Evolutionary conservation across 2,113 vertebrate genomes (phyloP), one percentile per base, ranked within the genome.

Genomic region (Zosterops lateralis): DNA sequence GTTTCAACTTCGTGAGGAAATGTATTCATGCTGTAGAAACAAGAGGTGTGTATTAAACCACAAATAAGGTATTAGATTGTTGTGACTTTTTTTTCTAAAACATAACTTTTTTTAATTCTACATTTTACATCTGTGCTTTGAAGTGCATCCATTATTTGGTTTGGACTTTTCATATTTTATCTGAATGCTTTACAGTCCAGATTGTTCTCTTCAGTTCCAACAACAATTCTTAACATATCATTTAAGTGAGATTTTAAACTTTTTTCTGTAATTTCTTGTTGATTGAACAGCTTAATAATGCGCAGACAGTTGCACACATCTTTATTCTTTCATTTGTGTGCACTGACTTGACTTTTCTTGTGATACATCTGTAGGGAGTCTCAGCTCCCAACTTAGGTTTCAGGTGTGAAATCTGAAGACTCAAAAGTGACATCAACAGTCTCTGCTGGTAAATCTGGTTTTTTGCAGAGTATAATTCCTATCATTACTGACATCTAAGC

Each of bases 1-100:
- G 99, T 31, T 99, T 99, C 97, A 99, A 99, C 98, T 99, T 99
- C 17, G 98, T 99, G 51, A 98, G 98, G 92, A 99, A 99, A 93
- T 99, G 99, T 96, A 99, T 99, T 80, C 96, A 98, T 93, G 98
- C 99, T 93, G 99, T 99, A 91, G 99, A 99, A 97, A 97, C 88
- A 21, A 97, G 98, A 98, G 99, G 99, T 98, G 42, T 91, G 97
- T 93, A 79, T 90, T 80, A 47, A 79, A 74, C 26, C 22, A 44
- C 22, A 81, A 64, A 45, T 45, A 45, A 20, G 14, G 3, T 83
- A 10, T 40, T 90, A 12, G 10, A 36, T 73, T 78, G 17, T 34
- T 80, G 29, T 48, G 4, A 36, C 67, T 88, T 58, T 19, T 22
- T 92, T 65, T 85, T 54, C 29, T 64, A 17, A 74, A 67, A n/a